Conservation (phyloP, 2,888 invertebrate genomes). For the Parnassius glacialis region DNA sequence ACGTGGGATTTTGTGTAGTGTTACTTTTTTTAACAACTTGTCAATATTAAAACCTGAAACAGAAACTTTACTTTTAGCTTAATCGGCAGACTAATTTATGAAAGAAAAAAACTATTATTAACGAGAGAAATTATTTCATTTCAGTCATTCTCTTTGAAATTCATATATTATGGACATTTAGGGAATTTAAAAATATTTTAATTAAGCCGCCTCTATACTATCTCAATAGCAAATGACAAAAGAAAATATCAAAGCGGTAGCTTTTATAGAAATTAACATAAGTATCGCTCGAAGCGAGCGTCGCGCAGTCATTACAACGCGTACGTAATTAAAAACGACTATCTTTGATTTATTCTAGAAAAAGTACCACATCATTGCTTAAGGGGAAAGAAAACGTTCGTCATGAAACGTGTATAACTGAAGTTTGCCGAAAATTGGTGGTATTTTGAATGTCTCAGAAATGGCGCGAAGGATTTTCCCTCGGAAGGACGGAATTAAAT, state of each 20-base stretch:
- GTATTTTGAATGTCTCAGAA: slow-evolving; percentile 29
- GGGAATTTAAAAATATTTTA: neutral
- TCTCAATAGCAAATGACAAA: slow-evolving; percentile 44
- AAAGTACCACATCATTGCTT: slow-evolving; percentile 36
- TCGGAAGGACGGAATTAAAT: too few relatives aligned
- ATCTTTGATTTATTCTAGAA: slow-evolving; percentile 34
- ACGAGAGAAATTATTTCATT: too few relatives aligned
- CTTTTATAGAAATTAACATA: slow-evolving; percentile 72
- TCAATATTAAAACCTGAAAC: too few relatives aligned
- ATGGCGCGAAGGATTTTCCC: neutral
- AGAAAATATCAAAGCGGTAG: slow-evolving; percentile 59
- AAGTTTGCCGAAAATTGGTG: slow-evolving; percentile 37
- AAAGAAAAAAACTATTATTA: too few relatives aligned
- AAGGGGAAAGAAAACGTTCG: slow-evolving; percentile 32
- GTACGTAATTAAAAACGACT: slow-evolving; percentile 40
- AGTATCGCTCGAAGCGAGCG: slow-evolving; percentile 39
- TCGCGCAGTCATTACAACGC: slow-evolving; percentile 35
- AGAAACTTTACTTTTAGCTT: too few relatives aligned
- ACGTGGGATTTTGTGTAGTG: too few relatives aligned
- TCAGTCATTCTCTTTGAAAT: too few relatives aligned
- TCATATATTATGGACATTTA: too few relatives aligned
- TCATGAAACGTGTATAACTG: slow-evolving; percentile 62
- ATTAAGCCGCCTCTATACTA: slow-evolving; percentile 42
- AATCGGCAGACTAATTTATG: too few relatives aligned
- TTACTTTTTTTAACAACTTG: too few relatives aligned